Base-by-base conservation (phyloP, 2,888 invertebrate genomes). In the Chrysodeixis includens region DNA sequence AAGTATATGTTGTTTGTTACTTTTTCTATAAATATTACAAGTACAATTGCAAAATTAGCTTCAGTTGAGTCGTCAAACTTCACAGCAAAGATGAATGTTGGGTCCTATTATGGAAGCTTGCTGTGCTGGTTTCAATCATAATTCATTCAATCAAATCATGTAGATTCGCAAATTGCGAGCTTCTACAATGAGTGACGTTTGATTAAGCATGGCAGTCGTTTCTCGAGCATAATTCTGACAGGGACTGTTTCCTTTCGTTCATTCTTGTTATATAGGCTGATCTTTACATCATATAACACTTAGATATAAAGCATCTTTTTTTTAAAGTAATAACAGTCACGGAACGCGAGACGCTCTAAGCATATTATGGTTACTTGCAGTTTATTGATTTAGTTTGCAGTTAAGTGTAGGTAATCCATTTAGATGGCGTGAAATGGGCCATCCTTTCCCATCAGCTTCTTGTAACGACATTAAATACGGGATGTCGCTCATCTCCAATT, bases 401-500 rank as follows among this genome's bases (percentile, higher is more conserved):
- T 40, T 44, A 61, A 71, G 60, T 75, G 76, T 72, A 9, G 57
- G 75, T 75, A 61, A 73, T 65, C 57, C 71, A 60, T 70, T 76
- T 70, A 75, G 65, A 18, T 72, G 51, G 65, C 71, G 71, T 71
- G 76, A 73, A 73, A 73, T 72, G 71, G 65, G 65, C 76, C 76
- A 76, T 75, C 72, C 71, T 75, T 65, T 63, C 60, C 52, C 54
- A 56, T 63, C 75, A 72, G 64, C 60, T 53, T 51, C 58, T 55
- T 26, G 59, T 75, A 72, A 75, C 58, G 61, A 76, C 76, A 65
- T 76, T 73, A 73, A 72, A 58, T 71, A 59, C 72, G 65, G 72
- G 72, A 73, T 76, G 72, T 73, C 65, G 76, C 65, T 73, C 61
- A 73, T 73, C 76, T 61, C 56, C 76, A 73, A 73, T 73, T 73